A percentile compares a stretch with the other conserved stretches of the same genome.
Conservation (phyloP, 2,797 vertebrate genomes). For the Halcyon smyrnensis region DNA sequence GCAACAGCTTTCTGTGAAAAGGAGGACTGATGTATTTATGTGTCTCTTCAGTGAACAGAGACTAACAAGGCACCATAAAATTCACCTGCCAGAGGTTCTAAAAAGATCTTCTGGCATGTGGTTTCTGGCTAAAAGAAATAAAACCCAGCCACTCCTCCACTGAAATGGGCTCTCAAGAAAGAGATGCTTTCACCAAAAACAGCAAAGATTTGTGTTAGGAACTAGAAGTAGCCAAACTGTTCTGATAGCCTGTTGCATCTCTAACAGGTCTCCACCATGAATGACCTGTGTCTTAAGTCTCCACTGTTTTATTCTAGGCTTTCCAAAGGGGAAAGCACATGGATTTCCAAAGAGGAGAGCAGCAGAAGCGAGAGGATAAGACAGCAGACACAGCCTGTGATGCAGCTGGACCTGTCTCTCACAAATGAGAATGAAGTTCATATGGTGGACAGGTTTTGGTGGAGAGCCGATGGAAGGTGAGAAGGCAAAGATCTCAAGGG, state of each 20-base stretch:
- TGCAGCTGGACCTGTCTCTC: not conserved
- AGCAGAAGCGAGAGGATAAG: not conserved
- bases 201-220: not conserved
- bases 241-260: not conserved
- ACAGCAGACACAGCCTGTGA: accelerated
- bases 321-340: not conserved
- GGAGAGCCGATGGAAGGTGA: not conserved
- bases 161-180: not conserved
- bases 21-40: not conserved
- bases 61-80: not conserved
- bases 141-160: not conserved
- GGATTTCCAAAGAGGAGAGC: not conserved
- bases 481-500: not conserved
- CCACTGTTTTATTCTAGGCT: not conserved
- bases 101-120: not conserved
- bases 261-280: not conserved
- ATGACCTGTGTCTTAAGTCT: not conserved
- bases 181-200: not conserved
- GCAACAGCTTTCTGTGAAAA: not conserved
- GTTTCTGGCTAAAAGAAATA: not conserved
- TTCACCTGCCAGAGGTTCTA: not conserved
- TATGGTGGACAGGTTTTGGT: not conserved
- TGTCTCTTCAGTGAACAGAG: not conserved
- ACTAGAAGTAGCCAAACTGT: not conserved
- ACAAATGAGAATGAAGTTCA: accelerated